A percentile compares a stretch with the other conserved stretches of the same genome.
Conservation (phyloP, 30 jellyfish, hydroid and myxozoan species). For the Rhopilema esculentum region DNA sequence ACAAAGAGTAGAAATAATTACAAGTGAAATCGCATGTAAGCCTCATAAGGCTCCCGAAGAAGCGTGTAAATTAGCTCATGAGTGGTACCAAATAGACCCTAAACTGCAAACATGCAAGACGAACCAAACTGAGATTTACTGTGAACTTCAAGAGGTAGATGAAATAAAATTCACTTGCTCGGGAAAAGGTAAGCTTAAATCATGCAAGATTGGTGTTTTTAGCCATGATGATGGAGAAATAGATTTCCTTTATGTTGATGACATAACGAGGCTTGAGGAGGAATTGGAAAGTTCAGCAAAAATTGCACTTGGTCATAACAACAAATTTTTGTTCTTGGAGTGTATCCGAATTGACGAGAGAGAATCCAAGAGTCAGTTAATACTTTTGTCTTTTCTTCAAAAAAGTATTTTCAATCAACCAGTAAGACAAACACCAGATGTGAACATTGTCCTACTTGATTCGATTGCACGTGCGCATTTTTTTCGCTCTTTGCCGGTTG, state of each 20-base stretch:
- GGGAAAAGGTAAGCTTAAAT: neutral
- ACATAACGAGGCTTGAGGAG: constrained; percentile 5
- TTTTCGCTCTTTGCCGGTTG: constrained; percentile 75
- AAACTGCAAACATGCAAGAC: constrained; percentile 51
- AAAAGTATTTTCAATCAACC: neutral
- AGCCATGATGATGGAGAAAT: constrained; percentile 3
- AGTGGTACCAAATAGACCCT: constrained; percentile 43
- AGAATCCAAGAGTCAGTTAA: constrained; percentile 21
- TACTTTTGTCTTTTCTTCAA: constrained; percentile 20
- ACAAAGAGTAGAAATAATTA: neutral
- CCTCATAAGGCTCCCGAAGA: constrained; percentile 68
- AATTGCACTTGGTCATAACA: neutral
- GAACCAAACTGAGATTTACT: neutral
- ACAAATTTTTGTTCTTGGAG: constrained; percentile 37
- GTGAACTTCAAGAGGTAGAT: neutral
- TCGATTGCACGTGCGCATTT: constrained; percentile 92
- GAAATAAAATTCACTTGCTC: constrained; percentile 27
- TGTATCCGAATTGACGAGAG: constrained; percentile 13
- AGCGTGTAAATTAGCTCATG: constrained; percentile 69
- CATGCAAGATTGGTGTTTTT: constrained; percentile 14
- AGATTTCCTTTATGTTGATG: neutral
- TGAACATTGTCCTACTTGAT: constrained; percentile 77
- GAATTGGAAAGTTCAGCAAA: constrained; percentile 11
- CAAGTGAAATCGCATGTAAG: constrained; percentile 37
- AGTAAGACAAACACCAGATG: constrained; percentile 14